Evolutionary conservation across 2,113 vertebrate species (phyloP).

Genomic region (Mormoops blainvillei): DNA sequence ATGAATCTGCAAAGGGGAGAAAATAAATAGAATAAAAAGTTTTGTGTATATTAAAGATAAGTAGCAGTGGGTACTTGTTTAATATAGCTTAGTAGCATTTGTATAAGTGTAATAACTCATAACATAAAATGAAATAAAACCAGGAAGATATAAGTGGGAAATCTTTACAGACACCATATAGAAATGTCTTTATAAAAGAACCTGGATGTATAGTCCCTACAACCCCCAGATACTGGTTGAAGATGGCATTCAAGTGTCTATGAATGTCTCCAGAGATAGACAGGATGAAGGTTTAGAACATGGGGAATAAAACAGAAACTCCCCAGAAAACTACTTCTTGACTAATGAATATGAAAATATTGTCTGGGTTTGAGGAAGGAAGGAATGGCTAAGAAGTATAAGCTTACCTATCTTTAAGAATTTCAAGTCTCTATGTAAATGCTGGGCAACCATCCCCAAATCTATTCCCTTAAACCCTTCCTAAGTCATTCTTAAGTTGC

Average conservation of each 20-base stretch:
- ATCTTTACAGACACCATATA: background rate
- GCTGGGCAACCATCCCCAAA: background rate
- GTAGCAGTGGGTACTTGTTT: background rate
- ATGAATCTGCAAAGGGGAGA: background rate
- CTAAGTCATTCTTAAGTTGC: background rate
- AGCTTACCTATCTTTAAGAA: background rate
- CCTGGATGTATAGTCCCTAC: background rate
- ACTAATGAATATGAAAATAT: background rate
- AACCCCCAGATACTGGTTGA: background rate
- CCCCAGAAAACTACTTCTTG: background rate
- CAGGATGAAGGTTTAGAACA: background rate
- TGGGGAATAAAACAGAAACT: background rate
- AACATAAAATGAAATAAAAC: background rate
- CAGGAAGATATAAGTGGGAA: background rate
- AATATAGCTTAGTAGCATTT: background rate
- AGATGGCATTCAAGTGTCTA: background rate
- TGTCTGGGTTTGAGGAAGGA: background rate
- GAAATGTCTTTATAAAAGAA: background rate
- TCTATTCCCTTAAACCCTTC: background rate
- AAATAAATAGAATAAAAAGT: background rate
- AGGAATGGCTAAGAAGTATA: background rate
- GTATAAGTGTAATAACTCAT: background rate
- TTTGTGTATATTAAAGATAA: background rate
- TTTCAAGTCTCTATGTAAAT: background rate
- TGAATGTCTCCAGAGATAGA: background rate